Evolutionary conservation across 2,113 vertebrate genomes (phyloP).

Genomic region (Dromiciops gliroides): DNA sequence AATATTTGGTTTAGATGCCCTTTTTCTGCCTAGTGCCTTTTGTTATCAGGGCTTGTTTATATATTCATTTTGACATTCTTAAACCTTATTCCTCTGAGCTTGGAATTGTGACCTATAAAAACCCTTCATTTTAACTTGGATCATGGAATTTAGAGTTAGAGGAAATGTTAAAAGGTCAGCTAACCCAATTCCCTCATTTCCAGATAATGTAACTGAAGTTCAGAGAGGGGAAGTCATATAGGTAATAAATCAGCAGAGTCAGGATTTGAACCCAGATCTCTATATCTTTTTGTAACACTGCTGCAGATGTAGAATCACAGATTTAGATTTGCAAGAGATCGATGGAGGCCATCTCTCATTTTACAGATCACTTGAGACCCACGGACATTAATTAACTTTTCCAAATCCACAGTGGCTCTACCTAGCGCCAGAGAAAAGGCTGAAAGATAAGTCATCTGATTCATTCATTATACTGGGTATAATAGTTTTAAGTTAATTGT

Average conservation of each 20-base stretch:
- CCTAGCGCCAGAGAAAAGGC: background rate
- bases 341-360: background rate
- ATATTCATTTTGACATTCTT: background rate
- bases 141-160: background rate
- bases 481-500: background rate
- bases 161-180: background rate
- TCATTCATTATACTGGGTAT: background rate
- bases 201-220: background rate
- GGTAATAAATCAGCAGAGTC: background rate
- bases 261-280: background rate
- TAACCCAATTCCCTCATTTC: background rate
- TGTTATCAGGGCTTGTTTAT: background rate
- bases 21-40: background rate
- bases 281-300: background rate
- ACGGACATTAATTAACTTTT: background rate
- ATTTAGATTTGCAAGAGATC: background rate
- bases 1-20: background rate
- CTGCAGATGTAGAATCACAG: background rate
- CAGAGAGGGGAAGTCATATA: background rate
- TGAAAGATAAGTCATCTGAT: background rate
- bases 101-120: conserved; percentile 1
- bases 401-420: background rate
- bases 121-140: background rate
- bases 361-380: background rate
- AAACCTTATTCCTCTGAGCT: background rate